Evolutionary conservation across 2,113 vertebrate species (phyloP), one percentile per base, ranked within the genome.

Genomic region (Gambusia affinis): DNA sequence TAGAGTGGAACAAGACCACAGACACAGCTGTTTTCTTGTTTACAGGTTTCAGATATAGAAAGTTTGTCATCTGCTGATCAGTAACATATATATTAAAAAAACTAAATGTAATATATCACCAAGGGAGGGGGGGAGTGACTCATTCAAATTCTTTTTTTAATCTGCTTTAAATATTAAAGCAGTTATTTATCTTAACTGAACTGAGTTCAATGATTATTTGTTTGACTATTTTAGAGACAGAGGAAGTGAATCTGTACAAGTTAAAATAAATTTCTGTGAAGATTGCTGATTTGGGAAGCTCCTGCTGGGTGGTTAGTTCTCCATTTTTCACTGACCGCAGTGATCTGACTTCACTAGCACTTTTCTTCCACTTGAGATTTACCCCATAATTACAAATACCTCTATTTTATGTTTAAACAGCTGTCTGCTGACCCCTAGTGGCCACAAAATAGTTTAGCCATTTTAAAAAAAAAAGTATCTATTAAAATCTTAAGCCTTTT

Each of bases 251-350:
- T 7, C 69, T 72, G 0, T 30, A 35, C 54, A 78, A 51, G 17
- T 66, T 87, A 64, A 95, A 95, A 79, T 87, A 92, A 39, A 86
- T 94, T 76, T 80, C 82, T 47, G 94, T 97, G 87, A 97, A 96
- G 90, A 96, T 97, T n/a, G 96, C 95, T 77, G 96, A 97, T 81
- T 90, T 97, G 66, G 96, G 96, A 64, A 97, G 95, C 3, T 95
- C 95, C 0, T 97, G 96, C 89, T 97, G 96, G 96, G 95, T 95
- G 70, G 96, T 97, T 75, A 94, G 96, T 94, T 29, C 31, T 60
- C 11, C 29, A 8, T 12, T 62, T 19, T 37, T 61, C 24, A 12
- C 30, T 30, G 5, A 33, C 30, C 24, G 19, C 7, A 33, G 37
- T 11, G 33, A n/a, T 65, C 24, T 37, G 31, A 39, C 64, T 65